Evolutionary conservation across 1,140 invertebrate species (phyloP).

Genomic region (Lepidurus arcticus): DNA sequence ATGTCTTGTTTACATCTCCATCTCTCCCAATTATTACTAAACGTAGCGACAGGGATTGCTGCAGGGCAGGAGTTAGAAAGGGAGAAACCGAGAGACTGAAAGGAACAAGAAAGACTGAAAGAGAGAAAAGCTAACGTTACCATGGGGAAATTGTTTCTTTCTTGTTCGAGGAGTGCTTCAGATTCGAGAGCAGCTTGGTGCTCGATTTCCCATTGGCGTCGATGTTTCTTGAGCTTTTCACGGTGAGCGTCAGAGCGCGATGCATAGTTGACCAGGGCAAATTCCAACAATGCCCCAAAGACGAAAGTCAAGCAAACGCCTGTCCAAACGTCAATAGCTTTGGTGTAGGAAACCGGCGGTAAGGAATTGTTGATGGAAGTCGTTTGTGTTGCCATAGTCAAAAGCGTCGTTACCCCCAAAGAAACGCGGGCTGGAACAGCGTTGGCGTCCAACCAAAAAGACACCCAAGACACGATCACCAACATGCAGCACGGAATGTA

Average conservation of each 20-base stretch:
- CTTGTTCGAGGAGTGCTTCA: slow-evolving; percentile 31
- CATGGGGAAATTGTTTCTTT: slow-evolving; percentile 33
- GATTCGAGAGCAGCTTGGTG: slow-evolving; percentile 40
- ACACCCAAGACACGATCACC: slow-evolving; percentile 55
- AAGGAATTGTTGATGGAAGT: slow-evolving; percentile 50
- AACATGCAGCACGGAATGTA: slow-evolving; percentile 52
- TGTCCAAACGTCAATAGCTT: slow-evolving; percentile 54
- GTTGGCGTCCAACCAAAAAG: slow-evolving; percentile 53
- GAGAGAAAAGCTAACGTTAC: slow-evolving; percentile 25
- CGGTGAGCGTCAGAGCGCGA: slow-evolving; percentile 47
- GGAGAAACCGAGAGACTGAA: background rate
- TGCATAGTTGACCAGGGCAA: slow-evolving; percentile 55
- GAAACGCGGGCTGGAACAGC: slow-evolving; percentile 51
- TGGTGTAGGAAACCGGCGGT: slow-evolving; percentile 51
- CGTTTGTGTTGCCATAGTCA: slow-evolving; percentile 54
- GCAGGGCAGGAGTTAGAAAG: background rate
- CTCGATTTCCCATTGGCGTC: slow-evolving; percentile 43
- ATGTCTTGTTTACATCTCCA: too few relatives aligned
- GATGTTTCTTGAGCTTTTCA: slow-evolving; percentile 42
- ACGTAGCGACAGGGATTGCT: background rate
- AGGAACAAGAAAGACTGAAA: background rate
- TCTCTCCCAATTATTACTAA: too few relatives aligned
- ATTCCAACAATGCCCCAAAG: slow-evolving; percentile 53
- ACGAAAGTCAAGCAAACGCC: slow-evolving; percentile 55
- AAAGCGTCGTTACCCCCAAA: slow-evolving; percentile 53